These are phyloP conservation scores for Manacus vitellinus DNA, from an alignment of 2,113 vertebrate species.

Conservation along the genomic window DNA sequence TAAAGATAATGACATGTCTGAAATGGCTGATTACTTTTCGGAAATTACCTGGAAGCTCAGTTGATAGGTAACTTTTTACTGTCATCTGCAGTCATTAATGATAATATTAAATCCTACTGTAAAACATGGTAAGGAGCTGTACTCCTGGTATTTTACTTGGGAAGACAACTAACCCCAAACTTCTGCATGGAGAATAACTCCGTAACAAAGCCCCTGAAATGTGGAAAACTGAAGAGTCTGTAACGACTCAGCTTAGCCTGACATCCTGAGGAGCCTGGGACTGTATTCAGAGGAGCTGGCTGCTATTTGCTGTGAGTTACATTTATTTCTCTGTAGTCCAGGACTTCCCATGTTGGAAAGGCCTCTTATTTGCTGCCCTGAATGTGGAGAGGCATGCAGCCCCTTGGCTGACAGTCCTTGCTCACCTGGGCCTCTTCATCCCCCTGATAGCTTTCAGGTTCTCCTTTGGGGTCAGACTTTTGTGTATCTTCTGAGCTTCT, in stretches of 20 bases:
- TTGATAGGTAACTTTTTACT: neutral
- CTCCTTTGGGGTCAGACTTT: neutral
- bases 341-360: neutral
- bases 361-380: neutral
- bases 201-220: neutral
- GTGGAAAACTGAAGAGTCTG: neutral
- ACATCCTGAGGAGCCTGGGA: neutral
- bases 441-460: neutral
- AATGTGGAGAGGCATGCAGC: neutral
- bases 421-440: neutral
- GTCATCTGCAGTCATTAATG: neutral
- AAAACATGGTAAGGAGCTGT: neutral
- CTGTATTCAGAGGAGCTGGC: neutral
- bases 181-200: neutral
- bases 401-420: neutral
- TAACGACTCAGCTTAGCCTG: neutral
- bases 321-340: neutral
- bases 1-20: conserved; percentile 44
- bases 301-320: neutral
- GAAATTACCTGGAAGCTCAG: neutral
- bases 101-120: neutral
- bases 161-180: neutral
- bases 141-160: neutral
- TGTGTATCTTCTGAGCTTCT: neutral
- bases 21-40: neutral